Evolutionary conservation across 2,888 invertebrate genomes (phyloP), one percentile per base, ranked within the genome.

Genomic region (Priocnemis perturbator): DNA sequence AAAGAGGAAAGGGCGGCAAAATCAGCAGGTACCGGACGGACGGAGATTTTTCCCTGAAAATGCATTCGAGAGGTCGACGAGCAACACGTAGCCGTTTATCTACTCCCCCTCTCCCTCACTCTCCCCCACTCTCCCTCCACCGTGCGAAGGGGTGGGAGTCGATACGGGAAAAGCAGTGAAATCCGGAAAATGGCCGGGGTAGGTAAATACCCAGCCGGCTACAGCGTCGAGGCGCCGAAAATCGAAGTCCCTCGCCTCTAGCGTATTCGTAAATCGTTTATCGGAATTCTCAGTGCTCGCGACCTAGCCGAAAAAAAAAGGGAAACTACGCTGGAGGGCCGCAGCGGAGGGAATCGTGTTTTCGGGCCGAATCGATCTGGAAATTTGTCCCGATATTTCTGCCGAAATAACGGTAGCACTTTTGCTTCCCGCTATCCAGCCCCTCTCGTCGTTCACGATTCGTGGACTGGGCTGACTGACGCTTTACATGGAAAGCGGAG

Each of bases 11-110:
- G 26, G 45, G 20, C 19, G 59, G 19, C 3, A 58, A 52, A 52
- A 56, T 53, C 23, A 20, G 17, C 30, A 44, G 53, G 11, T 37
- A 37, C 23, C n/a, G 58, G 23, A 44, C 20, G 44, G 11, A n/a
- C 37, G 57, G 58, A 58, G 59, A 73, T 74, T 79, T 79, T 79
- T 79, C 64, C 64, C 63, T 59, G 69, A 77, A 78, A 77, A 71
- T 59, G 56, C 62, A 59, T 62, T 66, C 63, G 67, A 67, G 26
- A 47, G 45, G 23, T 23, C 47, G 23, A 48, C 59, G 44, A 20
- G 59, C 59, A 60, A 60, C 59, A 60, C 37, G 55, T 67, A 56
- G 55, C 69, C 20, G 59, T 48, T 60, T 60, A 60, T 60, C 59
- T 47, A 26, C n/a, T 59, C 45, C 45, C 58, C 58, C 4, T 14